Evolutionary conservation across 2,113 vertebrate genomes (phyloP), one percentile per base, ranked within the genome.

Genomic region (Catharus bicknelli): DNA sequence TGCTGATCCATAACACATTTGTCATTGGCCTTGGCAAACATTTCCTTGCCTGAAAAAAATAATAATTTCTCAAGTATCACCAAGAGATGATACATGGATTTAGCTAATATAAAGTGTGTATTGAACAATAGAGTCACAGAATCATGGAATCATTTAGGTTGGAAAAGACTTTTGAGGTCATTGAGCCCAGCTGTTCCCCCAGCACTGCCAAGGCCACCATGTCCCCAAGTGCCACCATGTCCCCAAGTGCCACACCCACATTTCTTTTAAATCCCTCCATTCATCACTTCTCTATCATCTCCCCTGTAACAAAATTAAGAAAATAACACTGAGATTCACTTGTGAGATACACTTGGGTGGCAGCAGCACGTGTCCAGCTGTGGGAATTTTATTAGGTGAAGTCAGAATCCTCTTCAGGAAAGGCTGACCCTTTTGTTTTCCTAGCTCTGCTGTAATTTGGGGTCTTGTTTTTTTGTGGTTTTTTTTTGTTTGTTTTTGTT

Each of bases 21-120:
- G 81, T 86, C 74, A 82, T 36, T 38, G 67, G 72, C 76, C 40
- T 74, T 55, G 59, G 74, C 73, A 85, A 90, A 73, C 6, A 5
- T 25, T 55, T 48, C n/a, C 86, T 86, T 69, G 67, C 36, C 53
- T 64, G 73, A 53, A 75, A 77, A 75, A 84, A 83, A 9, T 16
- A 83, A 9, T 16, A 0, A 22, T 43, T 93, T 83, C 63, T 81
- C 43, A 67, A 66, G 54, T 47, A 32, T 4, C 45, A 53, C 42
- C 3, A 5, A 29, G 54, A 84, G 67, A 72, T 14, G 10, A 55
- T 63, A 7, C 9, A 17, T 73, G 45, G 74, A 51, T 89, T 92
- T 87, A 75, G 29, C 26, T 66, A 64, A 63, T 45, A 57, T 20
- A 48, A 68, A 84, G 63, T 1, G 1, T 42, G 38, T 50, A 50